Evolutionary conservation across 1,140 invertebrate species (phyloP).

Genomic region (Maconellicoccus hirsutus): DNA sequence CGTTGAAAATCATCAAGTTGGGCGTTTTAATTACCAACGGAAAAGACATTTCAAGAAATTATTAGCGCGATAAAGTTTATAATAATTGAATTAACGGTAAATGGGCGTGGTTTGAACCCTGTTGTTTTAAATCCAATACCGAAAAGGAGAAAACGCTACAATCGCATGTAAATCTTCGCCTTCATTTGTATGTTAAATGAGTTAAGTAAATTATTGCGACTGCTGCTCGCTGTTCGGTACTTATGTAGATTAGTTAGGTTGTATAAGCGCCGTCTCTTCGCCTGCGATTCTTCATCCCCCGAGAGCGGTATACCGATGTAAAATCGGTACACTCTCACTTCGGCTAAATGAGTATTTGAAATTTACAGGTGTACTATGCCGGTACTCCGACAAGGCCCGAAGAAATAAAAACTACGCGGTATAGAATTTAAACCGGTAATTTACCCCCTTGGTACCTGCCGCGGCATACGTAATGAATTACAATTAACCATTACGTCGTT

Average conservation of each 20-base stretch:
- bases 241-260: conserved; percentile 20
- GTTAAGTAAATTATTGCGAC: conserved; percentile 20
- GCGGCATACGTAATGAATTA: neutral
- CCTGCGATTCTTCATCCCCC: neutral
- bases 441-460: neutral
- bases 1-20: conserved; percentile 11
- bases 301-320: neutral
- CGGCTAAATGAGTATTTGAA: neutral
- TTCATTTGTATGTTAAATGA: conserved; percentile 20
- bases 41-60: conserved; percentile 22
- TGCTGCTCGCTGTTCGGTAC: conserved; percentile 17
- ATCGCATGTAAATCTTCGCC: conserved; percentile 21
- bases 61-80: conserved; percentile 21
- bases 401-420: too few relatives aligned
- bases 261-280: neutral
- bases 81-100: conserved; percentile 18
- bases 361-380: neutral
- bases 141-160: conserved; percentile 15
- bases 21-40: conserved; percentile 16
- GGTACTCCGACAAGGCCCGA: too few relatives aligned
- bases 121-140: conserved; percentile 20
- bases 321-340: neutral
- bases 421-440: neutral
- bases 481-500: neutral
- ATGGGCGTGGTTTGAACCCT: conserved; percentile 1